These are phyloP conservation scores for Clarias pachynema DNA, from an alignment of 2,797 vertebrate genomes.

Conservation along the genomic window DNA sequence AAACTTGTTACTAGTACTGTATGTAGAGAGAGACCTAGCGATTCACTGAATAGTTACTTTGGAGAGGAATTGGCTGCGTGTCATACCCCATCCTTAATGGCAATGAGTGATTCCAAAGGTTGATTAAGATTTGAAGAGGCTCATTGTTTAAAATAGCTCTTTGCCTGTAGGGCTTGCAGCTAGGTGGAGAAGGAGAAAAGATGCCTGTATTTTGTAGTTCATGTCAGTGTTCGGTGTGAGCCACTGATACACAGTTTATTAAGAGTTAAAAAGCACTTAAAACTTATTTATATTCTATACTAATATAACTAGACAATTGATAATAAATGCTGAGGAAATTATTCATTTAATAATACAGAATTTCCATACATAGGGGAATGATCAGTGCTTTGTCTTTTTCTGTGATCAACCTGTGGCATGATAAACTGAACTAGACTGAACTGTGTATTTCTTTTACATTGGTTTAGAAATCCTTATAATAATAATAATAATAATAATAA, in stretches of 20 bases:
- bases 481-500: no score
- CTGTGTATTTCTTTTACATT: not conserved
- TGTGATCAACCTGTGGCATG: not conserved
- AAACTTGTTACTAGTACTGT: no score
- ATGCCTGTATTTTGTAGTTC: slow-evolving; percentile 5
- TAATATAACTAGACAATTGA: not conserved
- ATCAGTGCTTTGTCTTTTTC: not conserved
- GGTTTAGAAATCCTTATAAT: not conserved
- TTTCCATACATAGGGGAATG: not conserved
- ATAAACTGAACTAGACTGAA: not conserved
- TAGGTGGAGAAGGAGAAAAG: slow-evolving; percentile 33
- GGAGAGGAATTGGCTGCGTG: not conserved
- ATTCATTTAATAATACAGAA: not conserved
- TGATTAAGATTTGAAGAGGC: slow-evolving; percentile 50
- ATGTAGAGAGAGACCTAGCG: no score
- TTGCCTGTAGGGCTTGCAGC: slow-evolving; percentile 22
- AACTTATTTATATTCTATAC: not conserved
- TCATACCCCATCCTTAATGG: slow-evolving; percentile 24
- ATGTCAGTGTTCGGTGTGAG: slow-evolving; percentile 6
- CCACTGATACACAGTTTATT: not conserved
- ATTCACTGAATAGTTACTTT: slow-evolving; percentile 3
- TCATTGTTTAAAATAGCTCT: slow-evolving; percentile 47
- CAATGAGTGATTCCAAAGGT: slow-evolving; percentile 25
- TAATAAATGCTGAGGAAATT: not conserved
- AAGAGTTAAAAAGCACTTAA: not conserved